Evolutionary conservation across 2,797 vertebrate species (phyloP), one percentile per base, ranked within the genome.

Genomic region (Bovichtus diacanthus): DNA sequence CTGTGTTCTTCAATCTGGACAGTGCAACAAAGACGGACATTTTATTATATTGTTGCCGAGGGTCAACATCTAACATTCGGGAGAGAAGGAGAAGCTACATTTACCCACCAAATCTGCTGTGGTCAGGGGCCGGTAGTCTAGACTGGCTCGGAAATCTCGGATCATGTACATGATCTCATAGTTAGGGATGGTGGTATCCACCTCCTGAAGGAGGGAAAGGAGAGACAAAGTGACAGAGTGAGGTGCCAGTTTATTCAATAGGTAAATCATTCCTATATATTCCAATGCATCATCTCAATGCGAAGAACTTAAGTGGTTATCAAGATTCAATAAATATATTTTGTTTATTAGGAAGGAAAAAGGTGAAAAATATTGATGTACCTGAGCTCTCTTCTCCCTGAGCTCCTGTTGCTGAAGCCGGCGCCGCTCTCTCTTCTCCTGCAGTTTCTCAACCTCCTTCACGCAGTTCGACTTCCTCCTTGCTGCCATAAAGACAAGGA

Each of bases 81-180:
- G 23, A 36, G 8, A 47, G 23, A 29, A 41, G 34, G 21, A 51
- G 27, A 59, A 12, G 15, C 25, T 39, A 23, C 18, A 4, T 70
- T 50, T 58, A 92, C 96, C 96, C 93, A 99, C 98, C 91, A 96
- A 90, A 93, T 99, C 98, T 72, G 98, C 95, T 70, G 96, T 96
- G 84, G 97, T 99, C 87, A 99, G 92, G 4, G 98, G 98, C 90
- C 97, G 96, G 78, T 99, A 99, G 94, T 99, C 97, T 78, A 99
- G 93, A 90, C 96, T 99, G 90, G 94, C 97, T 92, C 98, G 95
- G 91, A 99, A 99, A 90, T 99, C 98, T 95, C 96, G 94, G 93
- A 99, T 99, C 98, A 99, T 99, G 88, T 97, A 97, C 96, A 99
- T 95, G 88, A 99, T 99, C 95, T 99, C 98, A 86, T 97, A 99